Conservation (phyloP, 2,888 invertebrate genomes). For the Meliscaeva auricollis region DNA sequence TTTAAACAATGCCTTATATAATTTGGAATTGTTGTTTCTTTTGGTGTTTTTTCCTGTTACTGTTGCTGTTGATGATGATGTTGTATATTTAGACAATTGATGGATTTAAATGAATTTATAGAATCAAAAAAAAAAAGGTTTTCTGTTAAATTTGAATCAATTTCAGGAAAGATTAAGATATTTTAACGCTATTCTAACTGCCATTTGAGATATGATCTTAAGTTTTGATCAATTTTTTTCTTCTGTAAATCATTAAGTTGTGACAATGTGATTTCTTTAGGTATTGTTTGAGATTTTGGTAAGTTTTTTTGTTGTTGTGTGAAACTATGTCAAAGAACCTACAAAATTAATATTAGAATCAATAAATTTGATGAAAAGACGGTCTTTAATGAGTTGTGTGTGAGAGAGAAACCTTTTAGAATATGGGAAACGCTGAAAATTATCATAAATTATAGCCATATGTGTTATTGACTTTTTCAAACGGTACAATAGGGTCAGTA, state of each 20-base stretch:
- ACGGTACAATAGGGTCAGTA: neutral
- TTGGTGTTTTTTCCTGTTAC: neutral
- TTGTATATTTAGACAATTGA: neutral
- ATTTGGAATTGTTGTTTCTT: neutral
- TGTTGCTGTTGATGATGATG: neutral
- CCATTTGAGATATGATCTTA: neutral
- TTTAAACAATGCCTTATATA: slow-evolving; percentile 20
- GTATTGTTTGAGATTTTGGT: slow-evolving; percentile 23
- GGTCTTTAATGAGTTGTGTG: neutral
- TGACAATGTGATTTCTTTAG: slow-evolving; percentile 27
- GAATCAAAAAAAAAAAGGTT: too few relatives aligned
- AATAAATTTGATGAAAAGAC: slow-evolving; percentile 14
- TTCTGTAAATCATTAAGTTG: slow-evolving; percentile 32
- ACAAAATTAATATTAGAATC: slow-evolving; percentile 8
- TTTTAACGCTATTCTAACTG: neutral
- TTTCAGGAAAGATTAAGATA: neutral
- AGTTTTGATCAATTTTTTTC: neutral
- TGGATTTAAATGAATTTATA: neutral
- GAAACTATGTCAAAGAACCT: slow-evolving; percentile 56
- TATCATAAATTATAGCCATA: neutral
- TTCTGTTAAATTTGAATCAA: neutral
- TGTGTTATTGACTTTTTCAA: slow-evolving; percentile 20
- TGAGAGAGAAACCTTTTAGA: slow-evolving; percentile 16
- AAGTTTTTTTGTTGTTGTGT: neutral
- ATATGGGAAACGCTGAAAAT: neutral